Conservation (phyloP, 2,113 vertebrate genomes). For the Rhineura floridana region DNA sequence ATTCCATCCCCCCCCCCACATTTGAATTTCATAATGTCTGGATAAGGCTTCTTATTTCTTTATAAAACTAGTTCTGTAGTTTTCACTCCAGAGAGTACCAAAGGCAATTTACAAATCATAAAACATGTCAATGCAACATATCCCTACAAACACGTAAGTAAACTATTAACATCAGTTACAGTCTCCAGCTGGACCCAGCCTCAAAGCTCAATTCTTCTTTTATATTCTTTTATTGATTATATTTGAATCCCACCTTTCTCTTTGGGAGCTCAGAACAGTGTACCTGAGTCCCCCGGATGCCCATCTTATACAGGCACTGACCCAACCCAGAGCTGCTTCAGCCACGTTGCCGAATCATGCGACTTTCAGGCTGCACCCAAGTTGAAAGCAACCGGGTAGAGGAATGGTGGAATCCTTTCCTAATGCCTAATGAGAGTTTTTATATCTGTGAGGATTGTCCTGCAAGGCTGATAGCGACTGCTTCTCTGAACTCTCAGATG, state of each 20-base stretch:
- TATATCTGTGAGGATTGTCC: not conserved
- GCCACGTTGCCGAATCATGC: not conserved
- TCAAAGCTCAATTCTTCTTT: not conserved
- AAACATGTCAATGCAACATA: too few relatives aligned
- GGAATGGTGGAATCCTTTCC: not conserved
- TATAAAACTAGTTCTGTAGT: too few relatives aligned
- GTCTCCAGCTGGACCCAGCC: not conserved
- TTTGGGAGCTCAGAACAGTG: not conserved
- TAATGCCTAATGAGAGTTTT: not conserved
- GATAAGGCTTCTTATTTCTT: too few relatives aligned
- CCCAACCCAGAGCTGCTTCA: not conserved
- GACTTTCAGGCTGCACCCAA: not conserved
- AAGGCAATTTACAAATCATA: too few relatives aligned
- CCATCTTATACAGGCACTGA: not conserved
- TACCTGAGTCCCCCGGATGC: too few relatives aligned
- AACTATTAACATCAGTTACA: too few relatives aligned
- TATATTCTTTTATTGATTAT: not conserved
- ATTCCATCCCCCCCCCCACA: too few relatives aligned
- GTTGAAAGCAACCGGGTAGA: too few relatives aligned
- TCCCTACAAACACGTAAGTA: too few relatives aligned
- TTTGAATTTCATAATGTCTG: too few relatives aligned
- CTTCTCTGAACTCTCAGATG: conserved; percentile 22
- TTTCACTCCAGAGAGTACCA: too few relatives aligned
- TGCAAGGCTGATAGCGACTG: not conserved
- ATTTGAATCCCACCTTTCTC: too few relatives aligned